A percentile compares a stretch with the other conserved stretches of the same genome.
phyloP scores from a whole-genome alignment of 1,140 invertebrate species.

The Leptinotarsa undecemlineata region DNA sequence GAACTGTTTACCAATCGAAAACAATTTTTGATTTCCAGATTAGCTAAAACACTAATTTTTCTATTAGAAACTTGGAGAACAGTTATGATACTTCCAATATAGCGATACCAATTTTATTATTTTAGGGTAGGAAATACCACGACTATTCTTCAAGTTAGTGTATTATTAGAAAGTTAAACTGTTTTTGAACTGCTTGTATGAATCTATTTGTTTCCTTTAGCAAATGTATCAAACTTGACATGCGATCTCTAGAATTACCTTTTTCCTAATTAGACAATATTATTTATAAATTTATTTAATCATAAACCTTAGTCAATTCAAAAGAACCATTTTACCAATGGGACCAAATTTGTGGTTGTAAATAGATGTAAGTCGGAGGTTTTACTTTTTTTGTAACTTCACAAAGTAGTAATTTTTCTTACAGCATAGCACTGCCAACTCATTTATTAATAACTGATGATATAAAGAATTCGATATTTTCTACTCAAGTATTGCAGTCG shows the following conservation, averaged over 20 bases:
- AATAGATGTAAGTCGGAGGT: background rate
- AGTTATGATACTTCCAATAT: background rate
- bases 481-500: background rate
- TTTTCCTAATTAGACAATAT: constrained; percentile 16
- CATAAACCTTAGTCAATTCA: constrained; percentile 4
- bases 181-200: no score
- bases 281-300: constrained; percentile 36
- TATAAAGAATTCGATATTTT: background rate
- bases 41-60: no score
- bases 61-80: no score
- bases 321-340: constrained; percentile 19
- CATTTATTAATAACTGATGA: background rate
- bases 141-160: no score
- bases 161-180: no score
- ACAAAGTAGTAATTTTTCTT: background rate
- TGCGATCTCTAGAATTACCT: background rate
- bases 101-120: background rate
- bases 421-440: background rate
- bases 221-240: background rate
- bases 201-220: no score
- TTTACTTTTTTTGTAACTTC: background rate
- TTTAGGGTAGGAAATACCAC: background rate
- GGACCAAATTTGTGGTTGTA: constrained; percentile 36
- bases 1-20: no score
- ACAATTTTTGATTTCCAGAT: no score